Evolutionary conservation across 2,797 vertebrate species (phyloP).

Genomic region (Ceyx erithaca): DNA sequence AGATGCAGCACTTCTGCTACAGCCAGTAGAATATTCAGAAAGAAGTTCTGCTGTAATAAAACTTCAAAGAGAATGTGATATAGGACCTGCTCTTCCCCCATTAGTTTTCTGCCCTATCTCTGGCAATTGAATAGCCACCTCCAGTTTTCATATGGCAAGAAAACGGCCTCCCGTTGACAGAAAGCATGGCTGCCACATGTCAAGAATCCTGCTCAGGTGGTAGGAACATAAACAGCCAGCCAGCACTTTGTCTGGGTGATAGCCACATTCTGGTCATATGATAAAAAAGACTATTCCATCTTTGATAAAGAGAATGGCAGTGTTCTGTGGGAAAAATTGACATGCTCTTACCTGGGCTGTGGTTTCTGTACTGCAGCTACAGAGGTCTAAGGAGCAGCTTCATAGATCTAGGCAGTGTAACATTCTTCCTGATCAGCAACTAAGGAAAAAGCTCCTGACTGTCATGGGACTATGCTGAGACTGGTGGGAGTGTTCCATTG

Average conservation of each 20-base stretch:
- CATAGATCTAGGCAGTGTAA: not conserved
- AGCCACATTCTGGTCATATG: not conserved
- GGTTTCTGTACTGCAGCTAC: not conserved
- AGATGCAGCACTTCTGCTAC: not conserved
- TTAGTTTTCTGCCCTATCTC: not conserved
- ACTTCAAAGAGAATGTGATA: constrained; percentile 6
- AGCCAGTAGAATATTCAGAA: not conserved
- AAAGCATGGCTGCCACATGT: not conserved
- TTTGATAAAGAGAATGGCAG: not conserved
- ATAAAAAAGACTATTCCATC: not conserved
- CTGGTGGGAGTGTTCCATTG: constrained; percentile 4
- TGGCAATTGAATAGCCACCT: not conserved
- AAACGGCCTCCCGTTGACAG: not conserved
- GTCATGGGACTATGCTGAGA: not conserved
- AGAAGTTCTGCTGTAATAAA: constrained; percentile 47
- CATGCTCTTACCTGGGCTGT: not conserved
- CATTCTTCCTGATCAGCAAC: constrained; percentile 23
- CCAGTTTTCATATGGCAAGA: not conserved
- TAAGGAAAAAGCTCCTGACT: constrained; percentile 20
- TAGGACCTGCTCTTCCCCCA: not conserved
- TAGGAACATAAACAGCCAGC: not conserved
- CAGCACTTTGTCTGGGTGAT: not conserved
- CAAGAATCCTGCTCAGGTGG: not conserved
- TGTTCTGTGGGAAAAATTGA: not conserved
- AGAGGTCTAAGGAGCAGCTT: not conserved